phyloP scores from a whole-genome alignment of 2,113 vertebrate genomes.

The Miniopterus natalensis region DNA sequence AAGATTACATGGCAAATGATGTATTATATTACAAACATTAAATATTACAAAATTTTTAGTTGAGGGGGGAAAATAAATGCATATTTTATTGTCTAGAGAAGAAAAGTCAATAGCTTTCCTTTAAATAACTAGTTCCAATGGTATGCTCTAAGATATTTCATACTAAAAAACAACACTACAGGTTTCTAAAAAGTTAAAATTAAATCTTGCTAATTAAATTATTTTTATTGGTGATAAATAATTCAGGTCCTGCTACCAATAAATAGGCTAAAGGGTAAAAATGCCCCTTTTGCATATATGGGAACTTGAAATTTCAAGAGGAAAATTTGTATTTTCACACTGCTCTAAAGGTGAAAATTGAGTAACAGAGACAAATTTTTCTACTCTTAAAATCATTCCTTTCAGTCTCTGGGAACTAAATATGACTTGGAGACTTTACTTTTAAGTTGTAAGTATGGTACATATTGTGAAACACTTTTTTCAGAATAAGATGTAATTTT shows the following conservation, averaged over 20 bases:
- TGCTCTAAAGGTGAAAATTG: background rate
- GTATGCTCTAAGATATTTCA: background rate
- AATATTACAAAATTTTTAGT: background rate
- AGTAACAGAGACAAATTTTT: background rate
- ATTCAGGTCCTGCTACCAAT: background rate
- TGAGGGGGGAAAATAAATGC: background rate
- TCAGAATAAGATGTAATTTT: background rate
- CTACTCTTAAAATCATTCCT: background rate
- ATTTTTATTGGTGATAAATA: background rate
- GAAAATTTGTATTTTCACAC: background rate
- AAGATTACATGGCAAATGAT: conserved; percentile 8
- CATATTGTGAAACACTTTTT: background rate
- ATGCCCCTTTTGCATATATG: background rate
- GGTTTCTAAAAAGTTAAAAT: background rate
- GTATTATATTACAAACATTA: conserved; percentile 4
- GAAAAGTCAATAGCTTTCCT: background rate
- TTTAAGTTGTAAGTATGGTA: background rate
- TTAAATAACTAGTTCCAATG: background rate
- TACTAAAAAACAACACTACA: background rate
- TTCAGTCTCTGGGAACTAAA: background rate
- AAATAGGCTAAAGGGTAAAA: background rate
- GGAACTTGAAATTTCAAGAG: background rate
- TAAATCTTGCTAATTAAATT: background rate
- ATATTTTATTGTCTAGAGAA: background rate
- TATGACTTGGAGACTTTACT: background rate